These are phyloP conservation scores for Lithophane ornitopus DNA, from an alignment of 2,888 invertebrate genomes.

Conservation along the genomic window DNA sequence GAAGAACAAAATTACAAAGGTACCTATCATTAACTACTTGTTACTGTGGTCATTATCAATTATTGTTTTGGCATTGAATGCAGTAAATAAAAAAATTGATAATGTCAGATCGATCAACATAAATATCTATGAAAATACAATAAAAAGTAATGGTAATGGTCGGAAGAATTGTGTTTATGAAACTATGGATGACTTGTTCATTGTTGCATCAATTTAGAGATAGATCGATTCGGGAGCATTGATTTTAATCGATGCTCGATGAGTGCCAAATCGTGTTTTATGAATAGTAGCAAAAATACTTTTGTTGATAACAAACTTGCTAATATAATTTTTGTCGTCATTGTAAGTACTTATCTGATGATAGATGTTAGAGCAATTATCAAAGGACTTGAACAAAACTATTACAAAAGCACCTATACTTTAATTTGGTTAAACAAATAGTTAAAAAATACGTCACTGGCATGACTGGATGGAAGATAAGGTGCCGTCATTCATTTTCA, in stretches of 20 bases:
- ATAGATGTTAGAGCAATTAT: too few species aligned
- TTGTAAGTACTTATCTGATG: background rate
- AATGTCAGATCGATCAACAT: slow-evolving; percentile 74
- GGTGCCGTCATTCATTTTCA: background rate
- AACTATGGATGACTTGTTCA: slow-evolving; percentile 51
- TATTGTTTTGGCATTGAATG: slow-evolving; percentile 72
- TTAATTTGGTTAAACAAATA: background rate
- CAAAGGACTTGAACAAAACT: background rate
- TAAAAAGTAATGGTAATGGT: slow-evolving; percentile 72
- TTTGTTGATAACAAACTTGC: background rate
- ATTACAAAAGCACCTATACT: background rate
- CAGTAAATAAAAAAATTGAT: slow-evolving; percentile 65
- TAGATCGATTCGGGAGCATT: slow-evolving; percentile 21
- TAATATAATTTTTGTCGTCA: background rate
- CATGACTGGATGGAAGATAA: too few species aligned
- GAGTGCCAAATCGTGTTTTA: slow-evolving; percentile 12
- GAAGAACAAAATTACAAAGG: slow-evolving; percentile 85
- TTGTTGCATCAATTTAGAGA: slow-evolving; percentile 54
- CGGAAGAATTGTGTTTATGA: slow-evolving; percentile 57
- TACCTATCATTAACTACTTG: slow-evolving; percentile 68
- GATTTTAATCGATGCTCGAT: slow-evolving; percentile 20
- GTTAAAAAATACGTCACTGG: background rate
- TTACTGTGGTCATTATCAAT: slow-evolving; percentile 56
- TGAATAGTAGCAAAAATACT: background rate
- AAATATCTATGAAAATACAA: slow-evolving; percentile 74